Base-by-base conservation (phyloP, 2,888 invertebrate species). In the Rhagium mordax region DNA sequence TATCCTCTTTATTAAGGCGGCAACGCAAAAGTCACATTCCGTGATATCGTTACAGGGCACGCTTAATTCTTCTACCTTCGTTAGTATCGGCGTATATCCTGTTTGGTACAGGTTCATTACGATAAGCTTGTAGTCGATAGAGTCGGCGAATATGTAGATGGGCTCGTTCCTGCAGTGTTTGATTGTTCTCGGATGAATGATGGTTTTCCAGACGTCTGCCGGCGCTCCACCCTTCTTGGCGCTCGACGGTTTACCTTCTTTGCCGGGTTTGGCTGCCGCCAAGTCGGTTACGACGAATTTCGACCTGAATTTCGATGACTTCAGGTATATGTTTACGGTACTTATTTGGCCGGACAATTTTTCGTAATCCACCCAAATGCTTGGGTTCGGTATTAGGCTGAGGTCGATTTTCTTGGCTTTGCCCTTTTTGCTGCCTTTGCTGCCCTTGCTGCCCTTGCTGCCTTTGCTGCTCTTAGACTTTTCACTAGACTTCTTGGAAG, bases 71-170 rank as follows among this genome's bases (percentile, higher is more conserved):
- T 49, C 65, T 6, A 21, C 61, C 0, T 13, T 10, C 47, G 70
- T 41, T 16, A 79, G 49, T 8, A 72, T 57, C 8, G 21, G 10
- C 0, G 60, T 27, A 41, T 84, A 79, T 20, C 86, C 85, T 0
- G 76, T 61, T 75, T 85, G 84, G 0, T 80, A 69, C 16, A 86
- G 70, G 72, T 84, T 84, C 0, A 87, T 69, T 3, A 86, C 66
- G 2, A 86, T n/a, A 3, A 82, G 75, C 73, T 86, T 86, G 6
- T 73, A 70, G 21, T 84, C 83, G 10, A 85, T 59, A 6, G 83
- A 84, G 67, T 87, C 87, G 27, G 81, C 75, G 71, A 86, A 85
- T 4, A 87, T 47, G 61, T 86, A 86, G 6, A 86, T 24, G 0
- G 87, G 86, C 71, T 85, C 84, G 67, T 86, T 86, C 47, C 83